Percentiles rank a stretch among this genome's conserved stretches.
Evolutionary conservation across 1,140 invertebrate species (phyloP).

Genomic region (Ips nitidus): DNA sequence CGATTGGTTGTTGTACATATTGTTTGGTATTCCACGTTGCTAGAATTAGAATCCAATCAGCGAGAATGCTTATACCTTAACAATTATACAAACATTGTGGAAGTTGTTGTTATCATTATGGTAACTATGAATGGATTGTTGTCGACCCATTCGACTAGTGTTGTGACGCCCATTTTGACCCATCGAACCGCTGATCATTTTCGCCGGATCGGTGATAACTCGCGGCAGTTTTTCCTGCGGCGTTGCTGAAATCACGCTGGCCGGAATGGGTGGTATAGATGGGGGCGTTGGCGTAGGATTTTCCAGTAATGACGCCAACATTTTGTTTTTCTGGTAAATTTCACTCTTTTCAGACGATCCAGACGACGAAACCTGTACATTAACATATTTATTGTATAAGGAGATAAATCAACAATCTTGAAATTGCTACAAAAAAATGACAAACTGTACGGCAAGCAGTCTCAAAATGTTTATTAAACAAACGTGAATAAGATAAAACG

Average conservation of each 20-base stretch:
- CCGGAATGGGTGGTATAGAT: conserved; percentile 65
- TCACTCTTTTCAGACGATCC: conserved; percentile 60
- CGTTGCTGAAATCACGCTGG: conserved; percentile 65
- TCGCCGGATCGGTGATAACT: conserved; percentile 47
- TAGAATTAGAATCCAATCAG: not conserved
- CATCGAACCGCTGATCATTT: conserved; percentile 47
- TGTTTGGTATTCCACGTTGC: not conserved
- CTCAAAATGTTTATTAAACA: not conserved
- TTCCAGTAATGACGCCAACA: conserved; percentile 80
- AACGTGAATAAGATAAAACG: conserved; percentile 1
- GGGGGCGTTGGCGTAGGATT: conserved; percentile 74
- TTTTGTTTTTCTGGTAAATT: conserved; percentile 81
- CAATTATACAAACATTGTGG: conserved; percentile 16
- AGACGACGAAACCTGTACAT: conserved; percentile 26
- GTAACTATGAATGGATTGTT: conserved; percentile 39
- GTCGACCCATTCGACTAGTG: conserved; percentile 33
- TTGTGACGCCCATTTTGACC: conserved; percentile 47
- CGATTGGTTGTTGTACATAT: conserved; percentile 33
- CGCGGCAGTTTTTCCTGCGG: conserved; percentile 64
- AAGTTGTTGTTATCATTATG: conserved; percentile 22
- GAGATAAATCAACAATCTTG: not conserved
- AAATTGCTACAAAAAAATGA: not conserved
- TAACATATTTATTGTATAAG: not conserved
- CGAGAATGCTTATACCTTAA: not conserved
- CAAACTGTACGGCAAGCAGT: not conserved